Evolutionary conservation across 1,140 invertebrate genomes (phyloP).

Genomic region (Micrasema minimum): DNA sequence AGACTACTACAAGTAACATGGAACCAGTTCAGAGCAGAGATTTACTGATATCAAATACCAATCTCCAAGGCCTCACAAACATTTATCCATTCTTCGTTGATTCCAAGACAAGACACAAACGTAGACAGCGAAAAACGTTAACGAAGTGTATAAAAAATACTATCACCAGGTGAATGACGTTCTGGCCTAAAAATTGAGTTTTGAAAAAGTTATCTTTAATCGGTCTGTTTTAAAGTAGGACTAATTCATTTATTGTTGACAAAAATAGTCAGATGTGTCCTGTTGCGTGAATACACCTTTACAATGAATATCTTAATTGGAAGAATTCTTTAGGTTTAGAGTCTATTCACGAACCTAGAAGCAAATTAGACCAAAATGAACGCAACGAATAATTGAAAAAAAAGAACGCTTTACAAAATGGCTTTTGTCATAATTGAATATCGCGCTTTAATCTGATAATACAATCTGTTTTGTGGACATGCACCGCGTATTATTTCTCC

Average conservation of each 20-base stretch:
- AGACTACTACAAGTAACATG: slow-evolving; percentile 14
- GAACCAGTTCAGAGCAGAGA: slow-evolving; percentile 39
- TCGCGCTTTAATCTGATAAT: not conserved
- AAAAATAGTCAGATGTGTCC: slow-evolving; percentile 42
- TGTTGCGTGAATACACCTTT: slow-evolving; percentile 50
- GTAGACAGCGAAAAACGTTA: too few species aligned
- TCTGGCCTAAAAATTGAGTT: slow-evolving; percentile 7
- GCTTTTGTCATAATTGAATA: slow-evolving; percentile 36
- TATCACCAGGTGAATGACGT: too few species aligned
- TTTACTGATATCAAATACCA: slow-evolving; percentile 34
- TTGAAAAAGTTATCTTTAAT: slow-evolving; percentile 45
- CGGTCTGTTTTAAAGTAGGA: slow-evolving; percentile 41
- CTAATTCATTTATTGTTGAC: slow-evolving; percentile 47
- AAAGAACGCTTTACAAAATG: not conserved
- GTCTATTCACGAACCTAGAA: slow-evolving; percentile 9
- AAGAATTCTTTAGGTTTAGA: slow-evolving; percentile 36
- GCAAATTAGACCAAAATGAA: slow-evolving; percentile 32
- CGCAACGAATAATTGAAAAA: slow-evolving; percentile 24
- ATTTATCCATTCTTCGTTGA: too few species aligned
- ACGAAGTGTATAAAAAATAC: too few species aligned
- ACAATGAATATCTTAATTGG: slow-evolving; percentile 52
- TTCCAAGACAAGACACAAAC: too few species aligned
- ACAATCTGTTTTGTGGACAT: slow-evolving; percentile 24
- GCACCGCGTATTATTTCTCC: not conserved
- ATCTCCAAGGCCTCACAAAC: slow-evolving; percentile 7